Evolutionary conservation across 2,113 vertebrate species (phyloP), one percentile per base, ranked within the genome.

Genomic region (Asarcornis scutulata): DNA sequence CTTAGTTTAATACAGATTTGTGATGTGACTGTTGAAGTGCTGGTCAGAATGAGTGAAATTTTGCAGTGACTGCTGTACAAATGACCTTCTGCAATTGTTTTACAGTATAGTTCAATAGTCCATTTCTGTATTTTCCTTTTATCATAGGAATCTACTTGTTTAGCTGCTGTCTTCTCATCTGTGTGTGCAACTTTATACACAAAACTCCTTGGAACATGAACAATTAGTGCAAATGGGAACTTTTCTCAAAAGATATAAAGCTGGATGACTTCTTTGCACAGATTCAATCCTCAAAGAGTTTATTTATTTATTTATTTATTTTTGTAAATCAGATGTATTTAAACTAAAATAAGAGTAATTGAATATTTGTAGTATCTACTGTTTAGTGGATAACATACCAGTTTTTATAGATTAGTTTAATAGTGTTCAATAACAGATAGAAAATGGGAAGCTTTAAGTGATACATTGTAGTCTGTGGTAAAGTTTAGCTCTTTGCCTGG

Each of bases 61-160:
- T 58, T 44, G 50, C 13, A 40, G 27, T 58, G 29, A 58, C 23
- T 36, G 17, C 46, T 82, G 40, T 38, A 62, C 12, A 53, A 36
- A 46, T 46, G 16, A 27, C 25, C 29, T 32, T 34, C 16, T 63
- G 27, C 11, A 64, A 0, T 52, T 82, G 25, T 46, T 86, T 78
- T 46, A 53, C 17, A 59, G 22, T 2, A 6, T 40, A 42, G n/a
- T 69, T 68, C 63, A 74, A 40, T 29, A 59, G 29, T 21, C 5
- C 0, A 0, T 59, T 2, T 2, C 26, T 53, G 2, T 42, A 15
- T 42, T 68, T 21, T 27, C 23, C 34, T 46, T 44, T 36, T 48
- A 16, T 60, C 60, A 15, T 3, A 52, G 32, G 17, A 26, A 64
- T 58, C 34, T 1, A 2, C 36, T 58, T 31, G 32, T 7, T 74